Evolutionary conservation across 2,888 invertebrate genomes (phyloP), one percentile per base, ranked within the genome.

Genomic region (Agonopterix arenella): DNA sequence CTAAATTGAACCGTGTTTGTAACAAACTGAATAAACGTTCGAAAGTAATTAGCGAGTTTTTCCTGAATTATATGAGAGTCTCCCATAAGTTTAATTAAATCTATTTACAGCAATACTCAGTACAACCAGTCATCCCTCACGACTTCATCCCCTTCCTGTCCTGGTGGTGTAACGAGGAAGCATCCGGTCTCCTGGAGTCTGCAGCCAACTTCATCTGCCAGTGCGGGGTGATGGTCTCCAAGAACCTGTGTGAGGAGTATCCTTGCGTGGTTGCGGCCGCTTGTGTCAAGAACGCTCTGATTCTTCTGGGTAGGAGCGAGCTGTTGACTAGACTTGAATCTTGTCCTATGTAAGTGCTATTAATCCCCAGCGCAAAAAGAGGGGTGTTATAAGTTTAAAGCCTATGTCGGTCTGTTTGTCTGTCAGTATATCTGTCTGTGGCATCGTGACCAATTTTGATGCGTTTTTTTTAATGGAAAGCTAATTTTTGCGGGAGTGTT

Each of bases 71-170:
- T n/a, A n/a, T n/a, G n/a, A n/a, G n/a, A n/a, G n/a, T n/a, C n/a
- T 16, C 1, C 16, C 16, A 1, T 16, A 1, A 16, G 1, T 2
- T 16, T 18, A 2, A 18, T 18, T 18, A 18, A 18, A 4, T 18
- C 2, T 18, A 18, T 1, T 18, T 40, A 2, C 70, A 86, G 86
- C 68, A 68, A 49, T 84, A 77, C 47, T 83, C 84, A 0, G 36
- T 50, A 0, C 76, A 75, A 41, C 83, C 85, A 1, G 67, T 84
- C 1, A 59, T 83, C 0, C 68, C 81, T 0, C 78, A 85, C 50
- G 85, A 88, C 16, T 85, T 62, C 53, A 79, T 85, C 47, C 60
- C 69, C 0, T 85, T 82, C 52, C 50, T 84, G 0, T 63, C 79
- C 0, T 84, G 79, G 82, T 75, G 69, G 61, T 80, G 80, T 44